Evolutionary conservation across 2,888 invertebrate species (phyloP), one percentile per base, ranked within the genome.

Genomic region (Macrosiphum euphorbiae): DNA sequence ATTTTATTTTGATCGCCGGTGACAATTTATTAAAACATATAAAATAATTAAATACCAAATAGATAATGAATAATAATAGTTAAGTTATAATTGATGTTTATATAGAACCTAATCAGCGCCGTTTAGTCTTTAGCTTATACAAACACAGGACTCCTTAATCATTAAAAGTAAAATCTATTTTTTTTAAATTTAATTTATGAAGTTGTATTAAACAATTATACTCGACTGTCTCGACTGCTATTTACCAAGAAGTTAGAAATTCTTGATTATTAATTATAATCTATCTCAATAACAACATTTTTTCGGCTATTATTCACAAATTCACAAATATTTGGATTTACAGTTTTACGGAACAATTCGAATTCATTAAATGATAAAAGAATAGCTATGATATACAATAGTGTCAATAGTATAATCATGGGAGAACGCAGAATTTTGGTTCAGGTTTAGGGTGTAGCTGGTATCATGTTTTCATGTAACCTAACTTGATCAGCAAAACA

Each of bases 31-130:
- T 67, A 67, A 24, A n/a, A n/a, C 67, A 67, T 16, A 16, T 13
- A n/a, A 67, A 67, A 67, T 67, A 67, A 67, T 67, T n/a, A 1
- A n/a, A 67, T n/a, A 16, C 16, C 16, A n/a, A n/a, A 67, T n/a
- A n/a, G n/a, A 67, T 67, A 67, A 67, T 67, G n/a, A 67, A 67
- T 67, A 67, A 67, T 67, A 67, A 67, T 67, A 67, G 16, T n/a
- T n/a, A 44, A 44, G 44, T 44, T 44, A 44, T 67, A 67, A 67
- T 67, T 67, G 16, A 67, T 67, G n/a, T 67, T n/a, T 67, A n/a
- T 67, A n/a, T 67, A n/a, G 13, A 67, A 67, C 67, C 67, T 67
- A 67, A 67, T 67, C 67, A 67, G n/a, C 16, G 16, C 5, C 67
- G 16, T n/a, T 67, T 67, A 67, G n/a, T 52, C 13, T 52, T 52